phyloP scores from a whole-genome alignment of 92 coral and sea anemone genomes.

The Epizoanthus ramosus region DNA sequence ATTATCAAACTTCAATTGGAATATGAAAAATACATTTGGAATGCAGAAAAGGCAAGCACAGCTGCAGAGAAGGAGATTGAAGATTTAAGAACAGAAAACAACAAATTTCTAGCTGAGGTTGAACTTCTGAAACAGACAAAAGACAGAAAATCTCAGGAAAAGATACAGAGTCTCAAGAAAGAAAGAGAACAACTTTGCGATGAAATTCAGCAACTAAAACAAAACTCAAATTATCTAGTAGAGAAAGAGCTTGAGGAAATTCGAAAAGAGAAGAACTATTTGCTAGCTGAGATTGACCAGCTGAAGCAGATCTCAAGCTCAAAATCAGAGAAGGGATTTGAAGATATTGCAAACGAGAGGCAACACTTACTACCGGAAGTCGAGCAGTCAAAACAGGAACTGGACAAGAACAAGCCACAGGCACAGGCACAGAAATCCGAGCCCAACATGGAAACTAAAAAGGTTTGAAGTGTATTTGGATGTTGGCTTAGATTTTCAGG shows the following conservation, averaged over 20 bases:
- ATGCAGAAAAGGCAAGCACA: constrained; percentile 59
- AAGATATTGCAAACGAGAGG: neutral
- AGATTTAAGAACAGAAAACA: constrained; percentile 25
- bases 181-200: constrained; percentile 12
- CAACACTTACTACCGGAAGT: neutral
- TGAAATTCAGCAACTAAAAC: constrained; percentile 11
- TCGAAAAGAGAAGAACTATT: neutral
- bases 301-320: neutral
- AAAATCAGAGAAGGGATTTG: neutral
- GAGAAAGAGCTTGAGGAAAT: neutral
- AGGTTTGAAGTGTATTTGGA: too few species aligned
- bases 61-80: constrained; percentile 55
- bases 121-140: constrained; percentile 15
- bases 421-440: neutral
- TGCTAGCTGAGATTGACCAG: neutral
- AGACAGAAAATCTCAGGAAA: neutral
- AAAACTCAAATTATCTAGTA: neutral
- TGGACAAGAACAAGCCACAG: neutral
- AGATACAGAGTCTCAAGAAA: constrained; percentile 2
- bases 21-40: constrained; percentile 69
- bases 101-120: constrained; percentile 4
- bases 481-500: too few species aligned
- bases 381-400: neutral
- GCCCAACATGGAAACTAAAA: neutral
- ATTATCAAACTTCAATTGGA: constrained; percentile 87